Evolutionary conservation across 2,113 vertebrate genomes (phyloP).

Genomic region (Mastomys natalensis): DNA sequence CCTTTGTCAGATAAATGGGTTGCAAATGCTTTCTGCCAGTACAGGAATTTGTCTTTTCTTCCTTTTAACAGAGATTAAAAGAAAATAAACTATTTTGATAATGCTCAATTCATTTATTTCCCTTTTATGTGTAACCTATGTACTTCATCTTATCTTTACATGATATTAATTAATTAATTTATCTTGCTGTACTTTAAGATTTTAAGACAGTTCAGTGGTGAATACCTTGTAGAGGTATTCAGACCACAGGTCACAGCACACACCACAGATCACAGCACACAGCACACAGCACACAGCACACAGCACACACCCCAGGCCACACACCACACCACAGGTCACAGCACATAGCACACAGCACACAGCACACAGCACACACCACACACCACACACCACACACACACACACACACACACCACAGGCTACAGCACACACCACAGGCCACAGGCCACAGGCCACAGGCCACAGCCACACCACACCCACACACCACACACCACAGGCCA

Average conservation of each 20-base stretch:
- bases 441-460: no score
- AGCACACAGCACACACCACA: no score
- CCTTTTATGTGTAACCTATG: not conserved
- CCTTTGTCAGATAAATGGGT: not conserved
- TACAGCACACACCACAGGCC: no score
- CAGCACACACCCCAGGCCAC: no score
- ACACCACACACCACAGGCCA: no score
- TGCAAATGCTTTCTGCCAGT: not conserved
- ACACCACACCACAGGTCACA: no score
- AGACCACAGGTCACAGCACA: not conserved
- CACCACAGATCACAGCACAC: no score
- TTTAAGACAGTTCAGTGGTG: not conserved
- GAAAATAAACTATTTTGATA: conserved; percentile 29
- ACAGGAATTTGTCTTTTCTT: not conserved
- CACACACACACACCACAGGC: no score
- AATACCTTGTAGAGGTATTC: not conserved
- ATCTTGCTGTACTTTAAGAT: not conserved
- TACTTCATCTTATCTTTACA: not conserved
- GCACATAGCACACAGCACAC: no score
- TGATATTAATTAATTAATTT: not conserved
- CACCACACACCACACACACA: no score
- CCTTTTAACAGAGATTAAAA: not conserved
- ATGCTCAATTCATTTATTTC: not conserved
- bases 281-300: no score
- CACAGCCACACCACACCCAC: no score